phyloP scores from a whole-genome alignment of 2,888 invertebrate species.

The Ennomos fuscantarius region DNA sequence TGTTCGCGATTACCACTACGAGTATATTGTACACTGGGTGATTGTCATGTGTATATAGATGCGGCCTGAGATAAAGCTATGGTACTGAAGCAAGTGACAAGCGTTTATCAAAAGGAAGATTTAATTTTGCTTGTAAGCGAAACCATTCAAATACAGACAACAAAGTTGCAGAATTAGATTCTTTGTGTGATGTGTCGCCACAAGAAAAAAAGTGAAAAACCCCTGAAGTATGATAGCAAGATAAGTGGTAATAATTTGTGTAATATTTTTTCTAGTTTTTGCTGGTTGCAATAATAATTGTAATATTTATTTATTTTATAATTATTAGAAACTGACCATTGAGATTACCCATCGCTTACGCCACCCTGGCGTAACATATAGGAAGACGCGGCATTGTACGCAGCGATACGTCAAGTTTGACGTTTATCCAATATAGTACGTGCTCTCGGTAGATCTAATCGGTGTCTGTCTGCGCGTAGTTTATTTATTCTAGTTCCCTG shows the following conservation, averaged over 20 bases:
- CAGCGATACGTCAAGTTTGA: slow-evolving; percentile 76
- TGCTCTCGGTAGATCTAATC: slow-evolving; percentile 71
- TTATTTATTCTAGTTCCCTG: slow-evolving; percentile 53
- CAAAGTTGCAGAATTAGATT: too few relatives aligned
- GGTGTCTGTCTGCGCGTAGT: slow-evolving; percentile 49
- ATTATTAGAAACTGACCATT: not conserved
- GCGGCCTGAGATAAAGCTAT: slow-evolving; percentile 12
- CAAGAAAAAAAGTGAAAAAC: too few relatives aligned
- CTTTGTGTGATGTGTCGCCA: too few relatives aligned
- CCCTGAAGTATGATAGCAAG: too few relatives aligned
- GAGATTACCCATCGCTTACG: slow-evolving; percentile 36
- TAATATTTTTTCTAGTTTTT: too few relatives aligned
- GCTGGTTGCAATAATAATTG: too few relatives aligned
- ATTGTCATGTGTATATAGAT: slow-evolving; percentile 20
- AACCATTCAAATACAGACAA: too few relatives aligned
- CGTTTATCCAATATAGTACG: slow-evolving; percentile 81
- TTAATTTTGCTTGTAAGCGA: too few relatives aligned
- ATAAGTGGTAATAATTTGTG: too few relatives aligned
- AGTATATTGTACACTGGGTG: slow-evolving; percentile 10
- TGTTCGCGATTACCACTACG: not conserved
- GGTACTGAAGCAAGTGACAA: slow-evolving; percentile 20
- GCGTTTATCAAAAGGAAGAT: not conserved
- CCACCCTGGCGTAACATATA: slow-evolving; percentile 35
- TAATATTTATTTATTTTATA: too few relatives aligned
- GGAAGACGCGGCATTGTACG: slow-evolving; percentile 56